Evolutionary conservation across 2,797 vertebrate genomes (phyloP).

Genomic region (Anabacerthia variegaticeps): DNA sequence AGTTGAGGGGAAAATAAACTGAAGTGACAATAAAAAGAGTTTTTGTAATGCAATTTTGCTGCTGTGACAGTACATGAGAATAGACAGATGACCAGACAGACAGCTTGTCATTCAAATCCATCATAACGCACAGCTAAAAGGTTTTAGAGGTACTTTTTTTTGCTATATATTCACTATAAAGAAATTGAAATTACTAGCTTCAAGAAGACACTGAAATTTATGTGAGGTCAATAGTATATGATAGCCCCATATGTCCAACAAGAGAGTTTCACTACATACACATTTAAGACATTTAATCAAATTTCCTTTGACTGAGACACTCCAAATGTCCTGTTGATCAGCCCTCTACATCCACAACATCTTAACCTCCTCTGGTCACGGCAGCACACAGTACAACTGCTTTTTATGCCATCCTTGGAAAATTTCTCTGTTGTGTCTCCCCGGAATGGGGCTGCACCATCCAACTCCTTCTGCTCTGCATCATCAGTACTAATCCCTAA

Average conservation of each 20-base stretch:
- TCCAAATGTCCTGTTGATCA: neutral
- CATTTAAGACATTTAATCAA: neutral
- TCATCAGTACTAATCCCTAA: neutral
- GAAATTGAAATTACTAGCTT: neutral
- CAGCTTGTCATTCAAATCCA: neutral
- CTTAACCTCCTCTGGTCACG: neutral
- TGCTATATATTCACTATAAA: neutral
- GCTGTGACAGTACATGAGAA: neutral
- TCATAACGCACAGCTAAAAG: neutral
- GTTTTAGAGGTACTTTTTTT: neutral
- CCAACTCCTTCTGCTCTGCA: neutral
- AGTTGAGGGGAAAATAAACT: neutral
- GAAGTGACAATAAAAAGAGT: neutral
- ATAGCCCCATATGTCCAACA: neutral
- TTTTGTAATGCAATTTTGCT: neutral
- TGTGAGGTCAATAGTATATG: neutral
- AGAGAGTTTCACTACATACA: neutral
- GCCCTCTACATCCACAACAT: neutral
- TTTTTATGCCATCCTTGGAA: neutral
- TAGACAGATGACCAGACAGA: neutral
- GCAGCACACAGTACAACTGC: neutral
- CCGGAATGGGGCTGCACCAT: neutral
- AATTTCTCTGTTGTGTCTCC: neutral
- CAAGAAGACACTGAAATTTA: neutral
- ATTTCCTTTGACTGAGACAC: neutral